Evolutionary conservation across 2,113 vertebrate species (phyloP), one percentile per base, ranked within the genome.

Genomic region (Willisornis vidua): DNA sequence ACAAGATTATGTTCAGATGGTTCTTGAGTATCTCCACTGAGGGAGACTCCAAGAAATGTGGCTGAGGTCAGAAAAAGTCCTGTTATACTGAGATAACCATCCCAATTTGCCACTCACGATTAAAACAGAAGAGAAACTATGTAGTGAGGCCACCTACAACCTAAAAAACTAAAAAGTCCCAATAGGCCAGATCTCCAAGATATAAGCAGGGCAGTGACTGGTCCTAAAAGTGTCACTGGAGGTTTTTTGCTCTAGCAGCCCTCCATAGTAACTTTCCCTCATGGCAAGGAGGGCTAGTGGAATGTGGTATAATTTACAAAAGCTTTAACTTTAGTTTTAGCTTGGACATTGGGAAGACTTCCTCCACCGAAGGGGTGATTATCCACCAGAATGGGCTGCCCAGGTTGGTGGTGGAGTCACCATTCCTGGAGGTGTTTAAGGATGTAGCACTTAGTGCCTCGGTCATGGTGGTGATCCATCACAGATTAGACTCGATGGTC

Each of bases 281-380:
- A 7, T 0, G 1, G 39, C 29, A 54, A 49, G 10, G 8, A 37
- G 4, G 4, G 11, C 5, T 1, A 62, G 43, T 0, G 7, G 24
- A 10, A 80, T 1, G 10, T 0, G 1, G 33, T 3, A 4, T 4
- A 20, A 43, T 9, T 73, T 12, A n/a, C 28, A 14, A 39, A 12
- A 65, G 43, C 7, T 48, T 46, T 18, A 48, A n/a, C 14, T 41
- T 48, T 7, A 55, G 16, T 39, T 41, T 46, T 29, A 46, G 43
- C 14, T 10, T 43, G 10, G 22, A 49, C 25, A 62, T 28, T 19
- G 54, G 14, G 41, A 62, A 43, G 18, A 37, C 33, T 33, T 49
- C 37, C 31, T 57, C 55, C 49, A 35, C 8, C 10, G 17, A 57
- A 70, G 8, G 6, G 14, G 18, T 26, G 54, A 67, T 35, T 3